Conservation (phyloP, 2,113 vertebrate species). For the Dipodomys stephensi region DNA sequence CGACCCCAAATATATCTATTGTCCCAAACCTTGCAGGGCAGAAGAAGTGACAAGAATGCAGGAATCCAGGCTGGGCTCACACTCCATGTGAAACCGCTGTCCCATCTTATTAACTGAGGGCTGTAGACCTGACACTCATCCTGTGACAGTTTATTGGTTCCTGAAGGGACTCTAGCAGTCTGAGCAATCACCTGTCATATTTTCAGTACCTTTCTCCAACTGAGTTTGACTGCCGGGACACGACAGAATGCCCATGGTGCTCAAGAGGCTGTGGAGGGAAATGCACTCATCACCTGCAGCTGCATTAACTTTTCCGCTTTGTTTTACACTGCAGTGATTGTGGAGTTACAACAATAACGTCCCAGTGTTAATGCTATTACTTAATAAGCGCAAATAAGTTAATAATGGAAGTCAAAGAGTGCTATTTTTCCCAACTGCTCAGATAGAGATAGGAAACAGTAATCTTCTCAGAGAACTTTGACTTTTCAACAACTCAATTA, state of each 20-base stretch:
- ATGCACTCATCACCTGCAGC: neutral
- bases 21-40: neutral
- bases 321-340: neutral
- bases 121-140: neutral
- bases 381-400: neutral
- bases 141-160: neutral
- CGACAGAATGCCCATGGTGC: neutral
- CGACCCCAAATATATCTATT: neutral
- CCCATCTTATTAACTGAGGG: neutral
- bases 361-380: neutral
- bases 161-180: neutral
- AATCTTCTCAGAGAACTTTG: neutral
- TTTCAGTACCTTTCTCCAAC: neutral
- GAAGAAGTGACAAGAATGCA: neutral
- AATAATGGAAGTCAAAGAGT: neutral
- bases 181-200: neutral
- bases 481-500: neutral
- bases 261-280: neutral
- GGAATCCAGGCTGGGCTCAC: neutral
- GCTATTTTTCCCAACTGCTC: neutral
- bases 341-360: neutral
- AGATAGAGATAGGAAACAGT: neutral
- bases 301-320: neutral
- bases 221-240: neutral
- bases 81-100: neutral